phyloP scores from a whole-genome alignment of 2,113 vertebrate species.

The Ia io region DNA sequence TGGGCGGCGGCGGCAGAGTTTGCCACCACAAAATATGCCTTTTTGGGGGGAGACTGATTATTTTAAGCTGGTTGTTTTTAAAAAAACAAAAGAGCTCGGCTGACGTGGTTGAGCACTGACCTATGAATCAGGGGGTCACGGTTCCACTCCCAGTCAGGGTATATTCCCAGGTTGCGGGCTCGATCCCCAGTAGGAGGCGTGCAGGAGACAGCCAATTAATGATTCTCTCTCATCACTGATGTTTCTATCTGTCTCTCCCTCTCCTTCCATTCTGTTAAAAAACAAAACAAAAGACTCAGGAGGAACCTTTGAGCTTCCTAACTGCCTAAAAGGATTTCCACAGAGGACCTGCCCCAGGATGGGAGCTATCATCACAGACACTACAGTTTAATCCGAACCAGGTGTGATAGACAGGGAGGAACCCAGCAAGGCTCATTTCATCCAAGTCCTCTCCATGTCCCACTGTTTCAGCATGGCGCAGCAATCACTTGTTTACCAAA shows the following conservation, averaged over 20 bases:
- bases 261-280: too few relatives aligned
- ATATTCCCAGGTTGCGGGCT: too few relatives aligned
- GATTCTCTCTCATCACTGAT: too few relatives aligned
- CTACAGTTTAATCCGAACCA: neutral
- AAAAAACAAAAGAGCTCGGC: too few relatives aligned
- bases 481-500: neutral
- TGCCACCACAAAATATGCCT: neutral
- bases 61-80: too few relatives aligned
- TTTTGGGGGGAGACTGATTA: neutral
- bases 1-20: neutral
- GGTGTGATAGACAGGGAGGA: neutral
- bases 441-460: neutral
- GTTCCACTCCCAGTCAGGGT: too few relatives aligned
- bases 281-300: too few relatives aligned
- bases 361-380: neutral
- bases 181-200: too few relatives aligned
- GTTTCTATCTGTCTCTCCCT: too few relatives aligned
- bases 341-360: neutral
- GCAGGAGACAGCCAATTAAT: too few relatives aligned
- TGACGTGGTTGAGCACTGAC: too few relatives aligned
- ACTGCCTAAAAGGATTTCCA: neutral
- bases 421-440: neutral
- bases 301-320: neutral
- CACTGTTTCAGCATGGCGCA: neutral
- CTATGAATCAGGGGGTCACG: too few relatives aligned